These are phyloP conservation scores for Anabacerthia variegaticeps DNA, from an alignment of 2,797 vertebrate species.

Conservation along the genomic window DNA sequence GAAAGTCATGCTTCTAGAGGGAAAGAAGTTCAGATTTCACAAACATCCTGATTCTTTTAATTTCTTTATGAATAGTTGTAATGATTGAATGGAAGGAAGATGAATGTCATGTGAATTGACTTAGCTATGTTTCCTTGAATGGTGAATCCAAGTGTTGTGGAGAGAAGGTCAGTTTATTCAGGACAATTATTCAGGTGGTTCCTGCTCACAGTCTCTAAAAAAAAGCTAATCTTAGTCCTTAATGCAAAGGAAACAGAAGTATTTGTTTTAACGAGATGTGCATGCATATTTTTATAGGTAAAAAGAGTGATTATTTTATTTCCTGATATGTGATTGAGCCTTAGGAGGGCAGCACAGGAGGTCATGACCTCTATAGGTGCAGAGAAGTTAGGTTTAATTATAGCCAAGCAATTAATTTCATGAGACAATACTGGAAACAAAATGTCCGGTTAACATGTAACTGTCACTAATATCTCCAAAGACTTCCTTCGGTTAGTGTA, in stretches of 20 bases:
- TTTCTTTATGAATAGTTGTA: not conserved
- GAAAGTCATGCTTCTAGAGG: not conserved
- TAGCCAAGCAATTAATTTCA: not conserved
- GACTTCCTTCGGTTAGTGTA: not conserved
- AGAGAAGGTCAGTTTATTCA: not conserved
- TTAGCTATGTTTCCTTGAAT: not conserved
- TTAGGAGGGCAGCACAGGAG: not conserved
- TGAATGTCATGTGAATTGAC: not conserved
- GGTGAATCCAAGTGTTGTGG: not conserved
- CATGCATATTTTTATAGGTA: not conserved
- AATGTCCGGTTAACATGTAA: not conserved
- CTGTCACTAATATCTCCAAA: not conserved
- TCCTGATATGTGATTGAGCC: not conserved
- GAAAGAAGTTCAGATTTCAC: not conserved
- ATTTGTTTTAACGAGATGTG: not conserved
- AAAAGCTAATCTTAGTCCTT: not conserved
- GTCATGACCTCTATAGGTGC: not conserved
- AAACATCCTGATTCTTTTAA: not conserved
- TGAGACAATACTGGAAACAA: not conserved
- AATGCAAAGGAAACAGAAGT: not conserved
- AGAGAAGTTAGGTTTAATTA: not conserved
- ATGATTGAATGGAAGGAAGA: not conserved
- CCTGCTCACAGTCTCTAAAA: not conserved
- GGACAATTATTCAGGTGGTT: not conserved
- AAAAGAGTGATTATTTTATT: not conserved